Evolutionary conservation across 2,113 vertebrate species (phyloP), one percentile per base, ranked within the genome.

Genomic region (Piprites chloris): DNA sequence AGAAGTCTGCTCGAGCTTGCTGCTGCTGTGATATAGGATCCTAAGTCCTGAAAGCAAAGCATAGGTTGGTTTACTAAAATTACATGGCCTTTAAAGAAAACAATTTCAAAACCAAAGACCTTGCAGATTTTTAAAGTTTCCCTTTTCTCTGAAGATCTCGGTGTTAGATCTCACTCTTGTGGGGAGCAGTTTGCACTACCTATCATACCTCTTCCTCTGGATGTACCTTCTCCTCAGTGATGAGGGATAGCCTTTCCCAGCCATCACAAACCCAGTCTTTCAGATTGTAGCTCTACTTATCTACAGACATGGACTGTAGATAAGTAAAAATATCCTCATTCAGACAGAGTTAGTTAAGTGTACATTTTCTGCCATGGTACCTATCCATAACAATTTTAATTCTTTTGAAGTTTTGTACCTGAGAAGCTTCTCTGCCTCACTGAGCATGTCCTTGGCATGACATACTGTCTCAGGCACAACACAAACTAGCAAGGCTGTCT

Each of bases 291-390:
- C 33, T 72, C 59, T 39, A 42, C 41, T 42, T 42, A 42, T 42
- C 41, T 42, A 13, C 41, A 42, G 59, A 59, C 68, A 26, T 1
- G 42, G 27, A 68, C 5, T 3, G 1, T 2, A 55, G 8, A 3
- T 9, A 27, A 72, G 33, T 50, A 65, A 91, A 89, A 76, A 72
- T 22, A 68, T 3, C 52, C n/a, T 63, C 15, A 9, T 62, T 82
- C 2, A 3, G 32, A 52, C 11, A 62, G 30, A 69, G 23, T 41
- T 46, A 41, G 8, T n/a, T 37, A 73, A 71, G 30, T 23, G 53
- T 1, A 35, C 26, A 23, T 85, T 67, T 75, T 26, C 26, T 9
- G 12, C 37, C 22, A 11, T 19, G 28, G 37, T 44, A 85, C 17
- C 41, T 32, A 85, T 28, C 7, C 78, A 88, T 1, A 5, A 28